Evolutionary conservation across 2,797 vertebrate species (phyloP).

Genomic region (Loriculus beryllinus): DNA sequence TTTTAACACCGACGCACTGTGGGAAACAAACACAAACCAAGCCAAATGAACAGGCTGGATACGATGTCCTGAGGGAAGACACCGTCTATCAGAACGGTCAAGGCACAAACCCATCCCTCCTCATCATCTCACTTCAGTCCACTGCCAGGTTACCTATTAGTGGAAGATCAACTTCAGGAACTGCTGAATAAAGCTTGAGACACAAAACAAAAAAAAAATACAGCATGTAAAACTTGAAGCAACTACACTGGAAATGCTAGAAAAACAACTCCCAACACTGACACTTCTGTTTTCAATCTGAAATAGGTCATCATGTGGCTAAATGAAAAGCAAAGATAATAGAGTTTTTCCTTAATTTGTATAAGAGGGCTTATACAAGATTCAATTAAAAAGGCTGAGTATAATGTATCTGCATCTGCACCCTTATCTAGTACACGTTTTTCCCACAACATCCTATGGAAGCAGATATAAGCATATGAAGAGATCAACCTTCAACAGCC

Average conservation of each 20-base stretch:
- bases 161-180: not conserved
- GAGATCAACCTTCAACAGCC: not conserved
- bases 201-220: not conserved
- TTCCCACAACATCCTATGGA: not conserved
- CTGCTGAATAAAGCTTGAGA: not conserved
- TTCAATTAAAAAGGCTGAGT: not conserved
- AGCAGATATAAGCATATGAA: not conserved
- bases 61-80: accelerated
- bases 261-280: not conserved
- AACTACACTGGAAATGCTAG: not conserved
- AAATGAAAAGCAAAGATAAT: not conserved
- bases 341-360: not conserved
- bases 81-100: not conserved
- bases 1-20: not conserved
- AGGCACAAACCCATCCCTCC: not conserved
- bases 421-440: not conserved
- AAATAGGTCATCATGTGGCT: not conserved
- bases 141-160: not conserved
- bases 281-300: not conserved
- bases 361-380: not conserved
- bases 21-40: not conserved
- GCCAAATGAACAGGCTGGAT: not conserved
- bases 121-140: not conserved
- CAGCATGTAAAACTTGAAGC: not conserved
- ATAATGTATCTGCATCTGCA: not conserved